These are phyloP conservation scores for Lerema accius DNA, from an alignment of 1,140 invertebrate species.

Conservation along the genomic window DNA sequence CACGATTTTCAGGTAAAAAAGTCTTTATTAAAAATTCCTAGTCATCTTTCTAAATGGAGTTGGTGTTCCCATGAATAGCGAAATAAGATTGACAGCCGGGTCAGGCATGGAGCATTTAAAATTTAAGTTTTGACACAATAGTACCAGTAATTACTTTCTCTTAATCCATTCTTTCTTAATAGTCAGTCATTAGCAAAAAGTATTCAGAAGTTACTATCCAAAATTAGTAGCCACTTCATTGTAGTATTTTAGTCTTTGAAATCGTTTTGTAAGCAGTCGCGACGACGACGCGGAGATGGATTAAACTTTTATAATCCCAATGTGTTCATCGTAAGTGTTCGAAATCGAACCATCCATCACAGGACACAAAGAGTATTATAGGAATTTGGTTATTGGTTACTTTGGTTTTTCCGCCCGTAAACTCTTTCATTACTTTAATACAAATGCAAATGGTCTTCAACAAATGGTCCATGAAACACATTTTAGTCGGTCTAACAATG, in stretches of 20 bases:
- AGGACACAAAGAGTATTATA: too few relatives aligned
- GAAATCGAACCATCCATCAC: too few relatives aligned
- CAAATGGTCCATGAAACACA: too few relatives aligned
- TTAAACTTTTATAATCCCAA: too few relatives aligned
- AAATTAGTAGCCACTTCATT: constrained; percentile 19
- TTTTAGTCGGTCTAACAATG: too few relatives aligned
- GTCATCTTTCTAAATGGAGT: constrained; percentile 36
- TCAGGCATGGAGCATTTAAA: constrained; percentile 52
- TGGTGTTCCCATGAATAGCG: constrained; percentile 56
- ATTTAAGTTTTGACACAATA: constrained; percentile 49
- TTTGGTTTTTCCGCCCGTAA: too few relatives aligned
- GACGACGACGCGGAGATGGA: too few relatives aligned
- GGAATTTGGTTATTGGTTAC: too few relatives aligned
- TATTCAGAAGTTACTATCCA: constrained; percentile 14
- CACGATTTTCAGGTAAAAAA: constrained; percentile 33
- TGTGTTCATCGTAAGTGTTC: too few relatives aligned
- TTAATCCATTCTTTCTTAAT: constrained; percentile 31
- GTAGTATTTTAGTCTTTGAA: constrained; percentile 16
- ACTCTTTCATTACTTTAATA: too few relatives aligned
- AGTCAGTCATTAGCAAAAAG: constrained; percentile 11
- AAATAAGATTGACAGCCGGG: constrained; percentile 55
- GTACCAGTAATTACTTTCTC: constrained; percentile 41
- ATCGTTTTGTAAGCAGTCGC: not conserved
- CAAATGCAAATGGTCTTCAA: too few relatives aligned
- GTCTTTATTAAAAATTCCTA: constrained; percentile 17